Evolutionary conservation across 1,140 invertebrate genomes (phyloP).

Genomic region (Nasonia giraulti): DNA sequence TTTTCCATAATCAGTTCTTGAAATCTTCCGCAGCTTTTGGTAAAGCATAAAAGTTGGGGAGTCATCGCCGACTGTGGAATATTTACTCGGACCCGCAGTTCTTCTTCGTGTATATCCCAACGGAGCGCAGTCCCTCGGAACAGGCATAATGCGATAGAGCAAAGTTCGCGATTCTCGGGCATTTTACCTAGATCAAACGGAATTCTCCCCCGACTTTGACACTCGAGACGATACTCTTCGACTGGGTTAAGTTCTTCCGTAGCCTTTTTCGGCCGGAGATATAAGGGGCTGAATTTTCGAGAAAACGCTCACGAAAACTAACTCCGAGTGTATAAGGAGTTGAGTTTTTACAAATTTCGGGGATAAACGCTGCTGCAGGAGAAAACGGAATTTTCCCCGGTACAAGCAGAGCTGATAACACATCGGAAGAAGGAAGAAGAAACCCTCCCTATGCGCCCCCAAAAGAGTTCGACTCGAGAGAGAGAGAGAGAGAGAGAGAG

Average conservation of each 20-base stretch:
- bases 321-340: too few relatives aligned
- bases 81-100: background rate
- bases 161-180: background rate
- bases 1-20: background rate
- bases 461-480: background rate
- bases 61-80: background rate
- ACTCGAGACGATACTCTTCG: background rate
- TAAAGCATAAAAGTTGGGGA: background rate
- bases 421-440: too few relatives aligned
- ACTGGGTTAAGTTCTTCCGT: background rate
- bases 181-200: background rate
- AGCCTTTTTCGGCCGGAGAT: background rate
- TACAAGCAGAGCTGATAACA: background rate
- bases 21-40: background rate
- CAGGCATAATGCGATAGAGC: background rate
- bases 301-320: too few relatives aligned
- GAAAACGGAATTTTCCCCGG: too few relatives aligned
- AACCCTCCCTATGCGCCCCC: background rate
- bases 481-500: background rate
- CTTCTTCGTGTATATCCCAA: background rate
- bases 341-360: too few relatives aligned
- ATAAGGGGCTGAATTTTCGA: slow-evolving; percentile 7
- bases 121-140: background rate
- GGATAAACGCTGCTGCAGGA: too few relatives aligned
- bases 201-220: background rate